phyloP scores from a whole-genome alignment of 2,113 vertebrate genomes.

The Bothrops jararaca region DNA sequence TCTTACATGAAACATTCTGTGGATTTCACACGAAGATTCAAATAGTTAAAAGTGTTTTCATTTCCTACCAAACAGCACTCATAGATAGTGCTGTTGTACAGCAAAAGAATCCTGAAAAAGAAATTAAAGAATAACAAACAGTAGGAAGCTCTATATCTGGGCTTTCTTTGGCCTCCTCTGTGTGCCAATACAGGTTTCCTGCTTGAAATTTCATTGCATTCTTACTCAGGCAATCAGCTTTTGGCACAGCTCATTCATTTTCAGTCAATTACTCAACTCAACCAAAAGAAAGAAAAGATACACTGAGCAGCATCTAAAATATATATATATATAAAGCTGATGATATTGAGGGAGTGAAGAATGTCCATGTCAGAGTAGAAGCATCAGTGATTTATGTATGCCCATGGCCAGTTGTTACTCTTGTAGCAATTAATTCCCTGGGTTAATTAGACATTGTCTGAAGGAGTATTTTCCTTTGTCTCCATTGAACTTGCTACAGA shows the following conservation, averaged over 20 bases:
- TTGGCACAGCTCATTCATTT: constrained; percentile 6
- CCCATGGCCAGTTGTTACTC: neutral
- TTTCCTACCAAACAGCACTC: neutral
- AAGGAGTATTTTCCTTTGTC: neutral
- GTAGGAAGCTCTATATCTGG: constrained; percentile 3
- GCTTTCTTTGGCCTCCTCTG: neutral
- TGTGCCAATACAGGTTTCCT: neutral
- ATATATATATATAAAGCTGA: neutral
- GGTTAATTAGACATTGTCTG: constrained; percentile 8
- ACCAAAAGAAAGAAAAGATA: neutral
- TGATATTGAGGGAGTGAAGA: neutral
- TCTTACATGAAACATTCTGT: neutral
- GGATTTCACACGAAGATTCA: neutral
- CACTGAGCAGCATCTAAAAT: neutral
- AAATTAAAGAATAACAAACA: neutral
- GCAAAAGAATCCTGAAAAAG: neutral
- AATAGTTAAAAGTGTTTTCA: neutral
- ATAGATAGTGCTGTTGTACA: neutral
- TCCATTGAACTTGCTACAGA: neutral
- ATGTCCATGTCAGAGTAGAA: neutral
- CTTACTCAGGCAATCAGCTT: constrained; percentile 23
- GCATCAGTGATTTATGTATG: neutral
- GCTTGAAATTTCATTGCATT: neutral
- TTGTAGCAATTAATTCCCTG: constrained; percentile 11
- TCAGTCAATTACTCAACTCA: constrained; percentile 12